These are phyloP conservation scores for Empis livida DNA, from an alignment of 2,888 invertebrate species.

Conservation along the genomic window DNA sequence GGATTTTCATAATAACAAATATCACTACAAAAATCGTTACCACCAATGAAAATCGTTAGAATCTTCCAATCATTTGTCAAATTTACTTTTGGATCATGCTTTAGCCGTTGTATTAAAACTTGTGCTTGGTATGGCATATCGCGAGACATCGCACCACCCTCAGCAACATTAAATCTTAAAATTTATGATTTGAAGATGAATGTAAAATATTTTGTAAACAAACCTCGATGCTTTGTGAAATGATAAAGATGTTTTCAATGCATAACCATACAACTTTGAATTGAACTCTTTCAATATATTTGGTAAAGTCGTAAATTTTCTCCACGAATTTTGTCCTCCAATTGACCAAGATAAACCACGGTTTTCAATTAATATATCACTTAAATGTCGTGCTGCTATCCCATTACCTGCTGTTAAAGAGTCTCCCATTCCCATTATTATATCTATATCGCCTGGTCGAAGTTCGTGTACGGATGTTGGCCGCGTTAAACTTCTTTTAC, in stretches of 20 bases:
- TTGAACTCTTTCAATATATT: slow-evolving; percentile 52
- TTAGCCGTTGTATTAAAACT: slow-evolving; percentile 40
- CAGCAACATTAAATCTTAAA: slow-evolving; percentile 43
- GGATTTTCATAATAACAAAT: slow-evolving; percentile 39
- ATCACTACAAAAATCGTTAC: slow-evolving; percentile 48
- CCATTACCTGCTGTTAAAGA: slow-evolving; percentile 47
- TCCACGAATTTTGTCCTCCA: slow-evolving; percentile 43
- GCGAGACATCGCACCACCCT: slow-evolving; percentile 43
- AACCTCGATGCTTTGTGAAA: slow-evolving; percentile 29
- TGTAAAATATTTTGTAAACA: too few species aligned
- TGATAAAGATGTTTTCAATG: slow-evolving; percentile 39
- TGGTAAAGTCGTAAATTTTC: slow-evolving; percentile 40
- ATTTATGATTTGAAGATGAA: too few species aligned
- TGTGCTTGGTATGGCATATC: slow-evolving; percentile 45
- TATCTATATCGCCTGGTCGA: slow-evolving; percentile 48
- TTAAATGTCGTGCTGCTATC: slow-evolving; percentile 15
- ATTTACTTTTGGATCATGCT: slow-evolving; percentile 40
- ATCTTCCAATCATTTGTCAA: slow-evolving; percentile 49
- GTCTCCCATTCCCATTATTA: slow-evolving; percentile 47
- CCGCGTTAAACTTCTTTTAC: slow-evolving; percentile 27
- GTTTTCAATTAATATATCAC: slow-evolving; percentile 36
- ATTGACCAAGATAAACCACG: slow-evolving; percentile 38
- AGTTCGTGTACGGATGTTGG: slow-evolving; percentile 44
- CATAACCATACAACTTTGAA: slow-evolving; percentile 48
- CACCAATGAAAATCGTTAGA: slow-evolving; percentile 44